Percentiles rank a stretch among this genome's conserved stretches.
These are phyloP conservation scores for Siphamia tubifer DNA, from an alignment of 2,113 vertebrate species.

Conservation along the genomic window DNA sequence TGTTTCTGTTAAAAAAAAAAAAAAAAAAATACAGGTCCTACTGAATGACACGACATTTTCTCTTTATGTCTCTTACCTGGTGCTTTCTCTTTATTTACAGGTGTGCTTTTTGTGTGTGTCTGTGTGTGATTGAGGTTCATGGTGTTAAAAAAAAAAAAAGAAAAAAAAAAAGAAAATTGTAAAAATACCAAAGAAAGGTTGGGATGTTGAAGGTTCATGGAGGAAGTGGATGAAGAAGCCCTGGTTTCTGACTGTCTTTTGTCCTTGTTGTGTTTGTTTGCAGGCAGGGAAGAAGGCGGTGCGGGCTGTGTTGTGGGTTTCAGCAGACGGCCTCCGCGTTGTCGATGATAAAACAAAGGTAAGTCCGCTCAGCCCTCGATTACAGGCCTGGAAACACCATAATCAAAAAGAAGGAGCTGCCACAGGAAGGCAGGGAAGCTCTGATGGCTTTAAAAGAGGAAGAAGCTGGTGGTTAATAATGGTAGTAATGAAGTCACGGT, in stretches of 20 bases:
- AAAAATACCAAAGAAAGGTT: slow-evolving; percentile 30
- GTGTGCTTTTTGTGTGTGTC: slow-evolving; percentile 23
- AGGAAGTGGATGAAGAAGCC: neutral
- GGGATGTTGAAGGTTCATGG: neutral
- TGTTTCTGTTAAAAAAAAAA: slow-evolving; percentile 5
- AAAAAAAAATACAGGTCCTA: neutral
- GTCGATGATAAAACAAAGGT: slow-evolving; percentile 99
- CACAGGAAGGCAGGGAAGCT: neutral
- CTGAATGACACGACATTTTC: slow-evolving; percentile 25
- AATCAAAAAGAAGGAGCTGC: neutral
- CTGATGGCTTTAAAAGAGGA: neutral
- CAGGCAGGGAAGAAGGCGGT: slow-evolving; percentile 97
- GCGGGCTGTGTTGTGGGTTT: slow-evolving; percentile 96
- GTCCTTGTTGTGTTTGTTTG: slow-evolving; percentile 50
- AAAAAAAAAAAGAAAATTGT: too few relatives aligned
- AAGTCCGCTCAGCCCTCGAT: slow-evolving; percentile 1
- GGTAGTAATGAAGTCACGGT: neutral
- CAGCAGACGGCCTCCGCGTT: slow-evolving; percentile 95
- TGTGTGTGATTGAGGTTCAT: slow-evolving; percentile 5
- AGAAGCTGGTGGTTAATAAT: slow-evolving; percentile 1
- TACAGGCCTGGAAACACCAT: neutral
- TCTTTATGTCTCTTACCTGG: slow-evolving; percentile 34
- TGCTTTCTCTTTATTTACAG: slow-evolving; percentile 52
- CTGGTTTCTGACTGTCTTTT: slow-evolving; percentile 3
- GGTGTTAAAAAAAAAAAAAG: too few relatives aligned